Evolutionary conservation across 2,113 vertebrate genomes (phyloP), one percentile per base, ranked within the genome.

Genomic region (Kryptolebias marmoratus): DNA sequence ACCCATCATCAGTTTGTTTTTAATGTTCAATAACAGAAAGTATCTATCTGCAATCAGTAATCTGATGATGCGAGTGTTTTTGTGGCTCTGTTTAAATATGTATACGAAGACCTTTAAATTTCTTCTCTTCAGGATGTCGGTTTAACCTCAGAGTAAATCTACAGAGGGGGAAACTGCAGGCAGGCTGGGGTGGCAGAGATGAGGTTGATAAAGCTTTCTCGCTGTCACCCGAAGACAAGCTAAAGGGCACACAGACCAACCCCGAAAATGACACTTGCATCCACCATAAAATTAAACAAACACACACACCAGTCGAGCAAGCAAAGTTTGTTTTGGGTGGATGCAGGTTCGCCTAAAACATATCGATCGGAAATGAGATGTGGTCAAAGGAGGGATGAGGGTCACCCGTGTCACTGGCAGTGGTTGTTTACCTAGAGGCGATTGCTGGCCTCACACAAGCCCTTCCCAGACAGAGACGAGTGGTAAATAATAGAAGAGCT

Each of bases 401-500:
- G 91, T 92, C 87, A 83, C 66, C 48, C 13, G 68, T 87, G 90
- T 93, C 90, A 90, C 85, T 84, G 83, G 85, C 74, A 71, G 68
- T n/a, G 74, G 72, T 90, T 93, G 91, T 94, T 94, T 94, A 94
- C 90, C 82, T 48, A 79, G 71, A 84, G 81, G 81, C 68, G 75
- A 89, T 91, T 89, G 88, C 84, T 77, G 82, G 77, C 76, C 71
- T 65, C 69, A 81, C 77, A 87, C 81, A 81, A 79, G 76, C 87
- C 72, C 68, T 83, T 47, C 84, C 84, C 87, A 84, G 88, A 88
- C 77, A 76, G 81, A 78, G 87, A 82, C 74, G 73, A 27, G 72
- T 64, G 67, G 79, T 93, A 91, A 93, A 94, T 94, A 93, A 93
- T 93, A 90, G 88, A 92, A 68, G 74, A 91, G 90, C 68, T 68